phyloP scores from a whole-genome alignment of 2,888 invertebrate species.

The Podotricha telesiphe region DNA sequence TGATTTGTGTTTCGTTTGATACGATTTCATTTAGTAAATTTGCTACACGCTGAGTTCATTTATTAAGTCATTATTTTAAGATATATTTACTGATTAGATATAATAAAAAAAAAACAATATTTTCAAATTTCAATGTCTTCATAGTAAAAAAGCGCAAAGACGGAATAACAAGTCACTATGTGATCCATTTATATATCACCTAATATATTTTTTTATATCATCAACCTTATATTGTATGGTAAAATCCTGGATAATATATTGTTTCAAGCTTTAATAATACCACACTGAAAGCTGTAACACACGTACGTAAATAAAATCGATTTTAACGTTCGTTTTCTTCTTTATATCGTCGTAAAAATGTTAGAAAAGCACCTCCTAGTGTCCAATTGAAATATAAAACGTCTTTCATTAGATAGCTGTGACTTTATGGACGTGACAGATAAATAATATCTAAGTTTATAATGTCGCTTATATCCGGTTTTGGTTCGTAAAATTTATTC shows the following conservation, averaged over 20 bases:
- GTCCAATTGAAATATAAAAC: slow-evolving; percentile 44
- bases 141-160: too few species aligned
- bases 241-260: slow-evolving; percentile 11
- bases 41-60: too few species aligned
- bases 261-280: slow-evolving; percentile 21
- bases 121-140: too few species aligned
- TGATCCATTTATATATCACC: too few species aligned
- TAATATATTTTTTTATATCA: too few species aligned
- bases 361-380: slow-evolving; percentile 41
- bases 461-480: neutral
- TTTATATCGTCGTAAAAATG: slow-evolving; percentile 45
- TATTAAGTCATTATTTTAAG: too few species aligned
- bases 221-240: neutral
- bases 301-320: slow-evolving; percentile 48
- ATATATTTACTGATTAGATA: too few species aligned
- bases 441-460: slow-evolving; percentile 6
- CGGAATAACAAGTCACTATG: too few species aligned
- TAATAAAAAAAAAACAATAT: too few species aligned
- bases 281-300: slow-evolving; percentile 40
- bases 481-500: neutral
- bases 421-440: slow-evolving; percentile 12
- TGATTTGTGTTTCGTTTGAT: too few species aligned
- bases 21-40: too few species aligned
- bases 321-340: slow-evolving; percentile 45
- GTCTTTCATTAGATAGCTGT: slow-evolving; percentile 24